Conservation (phyloP, 2,797 vertebrate species). For the Lophotriccus pileatus region DNA sequence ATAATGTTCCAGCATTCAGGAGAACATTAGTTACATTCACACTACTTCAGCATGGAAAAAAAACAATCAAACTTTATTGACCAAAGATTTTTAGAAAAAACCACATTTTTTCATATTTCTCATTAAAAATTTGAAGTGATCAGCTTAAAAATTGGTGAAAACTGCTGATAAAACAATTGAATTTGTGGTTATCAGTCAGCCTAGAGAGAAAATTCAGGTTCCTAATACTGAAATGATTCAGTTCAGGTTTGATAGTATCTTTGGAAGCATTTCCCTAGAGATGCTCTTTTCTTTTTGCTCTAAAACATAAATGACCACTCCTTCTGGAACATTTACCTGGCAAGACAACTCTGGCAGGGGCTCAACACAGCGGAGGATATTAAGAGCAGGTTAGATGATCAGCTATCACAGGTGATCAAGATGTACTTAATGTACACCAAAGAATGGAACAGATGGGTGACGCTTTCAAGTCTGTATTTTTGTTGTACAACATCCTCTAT, state of each 20-base stretch:
- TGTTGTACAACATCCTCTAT: background rate
- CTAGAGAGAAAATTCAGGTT: background rate
- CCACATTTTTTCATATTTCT: background rate
- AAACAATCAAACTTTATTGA: background rate
- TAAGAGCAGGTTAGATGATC: background rate
- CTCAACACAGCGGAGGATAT: background rate
- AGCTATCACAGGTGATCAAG: background rate
- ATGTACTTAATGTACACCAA: background rate
- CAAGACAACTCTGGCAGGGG: background rate
- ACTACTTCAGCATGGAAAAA: background rate
- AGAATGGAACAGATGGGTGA: background rate
- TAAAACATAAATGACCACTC: background rate
- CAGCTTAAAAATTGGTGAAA: background rate
- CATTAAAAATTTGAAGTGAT: background rate
- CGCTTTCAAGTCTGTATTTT: background rate
- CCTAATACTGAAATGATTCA: background rate
- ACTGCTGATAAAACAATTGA: background rate
- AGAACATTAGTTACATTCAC: background rate
- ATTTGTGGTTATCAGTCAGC: background rate
- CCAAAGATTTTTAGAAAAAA: background rate
- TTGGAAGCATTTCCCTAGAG: background rate
- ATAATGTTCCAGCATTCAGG: background rate
- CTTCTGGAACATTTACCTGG: background rate
- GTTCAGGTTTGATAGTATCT: background rate
- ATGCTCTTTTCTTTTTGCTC: background rate